phyloP scores from a whole-genome alignment of 2,797 vertebrate genomes.

The Halcyon smyrnensis region DNA sequence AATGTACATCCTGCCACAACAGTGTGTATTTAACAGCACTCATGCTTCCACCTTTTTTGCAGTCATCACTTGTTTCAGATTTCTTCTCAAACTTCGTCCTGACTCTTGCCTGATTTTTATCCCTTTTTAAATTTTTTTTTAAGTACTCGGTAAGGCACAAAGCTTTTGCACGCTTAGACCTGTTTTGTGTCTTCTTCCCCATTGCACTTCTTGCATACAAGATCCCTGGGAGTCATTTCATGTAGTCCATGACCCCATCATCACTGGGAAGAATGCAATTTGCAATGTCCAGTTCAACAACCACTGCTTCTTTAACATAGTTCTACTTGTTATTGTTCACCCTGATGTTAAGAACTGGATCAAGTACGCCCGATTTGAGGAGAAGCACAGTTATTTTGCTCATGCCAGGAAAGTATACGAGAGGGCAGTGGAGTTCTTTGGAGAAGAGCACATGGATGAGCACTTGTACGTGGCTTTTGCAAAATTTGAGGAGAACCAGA shows the following conservation, averaged over 20 bases:
- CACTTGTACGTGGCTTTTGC: conserved; percentile 95
- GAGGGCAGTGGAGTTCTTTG: conserved; percentile 94
- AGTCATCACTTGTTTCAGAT: neutral
- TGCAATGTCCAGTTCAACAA: neutral
- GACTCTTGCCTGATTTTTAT: neutral
- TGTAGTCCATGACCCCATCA: accelerated
- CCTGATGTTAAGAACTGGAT: conserved; percentile 99
- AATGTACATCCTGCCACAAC: neutral
- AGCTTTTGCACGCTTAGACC: neutral
- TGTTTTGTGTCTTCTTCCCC: neutral
- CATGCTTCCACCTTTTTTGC: neutral
- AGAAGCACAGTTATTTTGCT: conserved; percentile 93
- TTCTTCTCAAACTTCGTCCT: neutral
- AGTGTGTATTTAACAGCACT: neutral
- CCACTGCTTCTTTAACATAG: conserved; percentile 77
- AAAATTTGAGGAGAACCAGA: conserved; percentile 96
- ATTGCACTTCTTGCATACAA: accelerated
- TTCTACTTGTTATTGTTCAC: conserved; percentile 92
- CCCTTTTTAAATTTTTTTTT: neutral
- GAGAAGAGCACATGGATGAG: conserved; percentile 92
- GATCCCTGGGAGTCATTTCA: neutral
- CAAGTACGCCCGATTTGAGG: conserved; percentile 97
- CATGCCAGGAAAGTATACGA: conserved; percentile 92
- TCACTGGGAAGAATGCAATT: neutral
- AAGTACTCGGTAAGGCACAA: neutral